Base-by-base conservation (phyloP, 2,797 vertebrate genomes). In the Danio tinwini region DNA sequence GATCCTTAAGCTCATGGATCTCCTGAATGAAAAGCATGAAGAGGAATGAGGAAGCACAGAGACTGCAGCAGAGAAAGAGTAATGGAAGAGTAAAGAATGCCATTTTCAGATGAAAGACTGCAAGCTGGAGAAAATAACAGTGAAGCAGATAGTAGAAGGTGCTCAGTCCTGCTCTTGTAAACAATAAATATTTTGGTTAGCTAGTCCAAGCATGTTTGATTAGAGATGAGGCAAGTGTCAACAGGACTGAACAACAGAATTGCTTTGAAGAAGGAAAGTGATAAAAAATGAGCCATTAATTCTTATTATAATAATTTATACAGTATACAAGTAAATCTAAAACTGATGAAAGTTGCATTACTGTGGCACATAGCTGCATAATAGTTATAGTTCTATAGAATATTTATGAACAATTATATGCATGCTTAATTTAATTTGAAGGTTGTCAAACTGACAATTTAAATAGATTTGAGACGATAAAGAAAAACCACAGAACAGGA, bases 1-100 rank as follows among this genome's bases (percentile, higher is more conserved):
- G 97, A 94, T 98, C 97, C 94, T 97, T 97, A 90, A 99, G 93
- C 85, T 99, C 97, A 92, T 94, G 96, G 91, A 98, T 97, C 89
- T 98, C 97, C 97, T 99, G 92, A 74, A 86, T 85, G 81, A 83
- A 77, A 86, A 69, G 21, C n/a, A 75, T 55, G 40, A 63, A 63
- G 44, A 73, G 76, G 59, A 84, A 59, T 62, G 81, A 17, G 45
- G 45, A 65, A 80, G 69, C 53, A 5, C 44, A 50, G 55, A 58
- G 52, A 61, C 72, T 29, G 82, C 59, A 84, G 56, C 68, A 6
- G 61, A 80, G 52, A 47, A 55, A 65, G 17, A 63, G 19, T n/a
- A 59, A 72, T 12, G 12, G n/a, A 71, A 71, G n/a, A 5, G 16
- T 56, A n/a, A 37, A 73, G 59, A 55, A 72, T 1, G n/a, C 6